Base-by-base conservation (phyloP, 2,888 invertebrate species). In the Pedicia rivosa region DNA sequence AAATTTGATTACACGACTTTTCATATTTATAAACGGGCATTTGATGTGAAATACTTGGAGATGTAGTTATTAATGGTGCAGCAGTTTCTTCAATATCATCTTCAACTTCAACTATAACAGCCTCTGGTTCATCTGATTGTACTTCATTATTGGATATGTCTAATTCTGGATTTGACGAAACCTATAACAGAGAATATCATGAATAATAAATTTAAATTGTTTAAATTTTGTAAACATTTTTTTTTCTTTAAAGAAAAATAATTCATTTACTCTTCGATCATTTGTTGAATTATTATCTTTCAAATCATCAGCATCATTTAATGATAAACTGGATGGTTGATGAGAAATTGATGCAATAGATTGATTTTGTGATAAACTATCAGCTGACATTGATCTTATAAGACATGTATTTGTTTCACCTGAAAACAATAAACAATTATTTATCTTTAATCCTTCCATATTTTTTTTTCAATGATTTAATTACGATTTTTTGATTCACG, bases 41-140 rank as follows among this genome's bases (percentile, higher is more conserved):
- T 50, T 81, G 79, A 24, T 74, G 74, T 22, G 66, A 67, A 37
- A 66, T 66, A 4, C 72, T 57, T 1, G 72, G 73, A 12, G 71
- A 67, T 4, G 74, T 68, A 1, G 75, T 72, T 33, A 74, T 62
- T 37, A 83, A 59, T 0, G 79, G 77, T 6, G 79, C 76, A 1
- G 81, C 80, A 1, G 81, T 81, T 58, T 82, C 82, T 31, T 79
- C 72, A 37, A 79, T 77, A 38, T 80, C 78, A 46, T 79, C 82
- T 54, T 83, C 83, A 4, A 84, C 75, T 52, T 83, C 83, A 0
- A 83, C 80, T 40, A 83, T 69, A 2, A 83, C 69, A 1, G 83
- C 83, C 46, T 78, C 79, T 0, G 81, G 78, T 28, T 72, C 68
- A 35, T 67, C 57, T 3, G 44, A 39, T 24, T 14, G 25, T 5